A percentile compares a stretch with the other conserved stretches of the same genome.
These are phyloP conservation scores for Stomatorhinus walkeri DNA, from an alignment of 2,797 vertebrate species.

Conservation along the genomic window DNA sequence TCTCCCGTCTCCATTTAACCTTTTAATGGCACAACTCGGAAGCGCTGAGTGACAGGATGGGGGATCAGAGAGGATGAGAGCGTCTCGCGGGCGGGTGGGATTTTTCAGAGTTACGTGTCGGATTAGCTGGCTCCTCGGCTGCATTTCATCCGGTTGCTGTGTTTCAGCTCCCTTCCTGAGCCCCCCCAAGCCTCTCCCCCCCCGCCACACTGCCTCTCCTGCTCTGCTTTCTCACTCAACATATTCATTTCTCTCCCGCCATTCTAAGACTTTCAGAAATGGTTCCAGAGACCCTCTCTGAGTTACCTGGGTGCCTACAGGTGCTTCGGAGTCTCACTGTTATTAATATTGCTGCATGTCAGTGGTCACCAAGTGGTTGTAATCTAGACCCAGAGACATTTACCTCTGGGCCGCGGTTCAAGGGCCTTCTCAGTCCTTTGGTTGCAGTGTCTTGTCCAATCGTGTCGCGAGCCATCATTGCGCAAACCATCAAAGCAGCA, in stretches of 20 bases:
- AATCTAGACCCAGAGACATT: background rate
- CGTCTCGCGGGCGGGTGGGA: background rate
- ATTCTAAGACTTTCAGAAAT: background rate
- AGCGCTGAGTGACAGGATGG: background rate
- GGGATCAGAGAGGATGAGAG: background rate
- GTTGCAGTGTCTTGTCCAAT: background rate
- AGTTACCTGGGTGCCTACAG: background rate
- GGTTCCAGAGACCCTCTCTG: background rate
- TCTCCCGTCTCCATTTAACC: background rate
- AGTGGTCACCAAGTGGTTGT: background rate
- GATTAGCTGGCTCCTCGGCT: slow-evolving; percentile 1
- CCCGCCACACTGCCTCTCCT: background rate
- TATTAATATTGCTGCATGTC: background rate
- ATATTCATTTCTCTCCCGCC: background rate
- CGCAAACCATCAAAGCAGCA: background rate
- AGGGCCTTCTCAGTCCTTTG: background rate
- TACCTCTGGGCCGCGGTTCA: background rate
- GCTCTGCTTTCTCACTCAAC: background rate
- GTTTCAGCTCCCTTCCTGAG: background rate
- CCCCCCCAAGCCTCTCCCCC: background rate
- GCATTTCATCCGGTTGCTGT: background rate
- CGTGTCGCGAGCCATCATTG: background rate
- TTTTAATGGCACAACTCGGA: background rate
- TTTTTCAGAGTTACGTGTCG: slow-evolving; percentile 5
- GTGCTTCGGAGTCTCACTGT: background rate